Evolutionary conservation across 1,140 invertebrate species (phyloP), one percentile per base, ranked within the genome.

Genomic region (Drosophila lacertosa): DNA sequence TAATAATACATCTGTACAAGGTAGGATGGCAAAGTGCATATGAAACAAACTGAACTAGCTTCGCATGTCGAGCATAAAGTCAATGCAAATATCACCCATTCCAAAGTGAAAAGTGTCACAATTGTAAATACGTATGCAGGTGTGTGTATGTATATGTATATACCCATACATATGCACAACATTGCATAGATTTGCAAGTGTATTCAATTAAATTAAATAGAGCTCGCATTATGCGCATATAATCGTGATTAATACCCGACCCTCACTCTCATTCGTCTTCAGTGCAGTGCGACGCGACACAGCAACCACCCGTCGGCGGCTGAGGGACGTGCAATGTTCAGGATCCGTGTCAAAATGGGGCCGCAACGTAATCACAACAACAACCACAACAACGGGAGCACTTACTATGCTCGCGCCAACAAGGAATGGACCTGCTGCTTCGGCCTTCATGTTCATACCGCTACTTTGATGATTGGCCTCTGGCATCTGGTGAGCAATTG

Each of bases 391-490:
- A 70, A 37, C 44, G 60, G 22, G 29, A 60, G 29, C 16, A 55
- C 24, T 29, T 63, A 24, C 33, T 44, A 53, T 44, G 53, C n/a
- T 0, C 69, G 77, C 18, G 93, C 93, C 72, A 94, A 93, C 62
- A 91, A 91, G 74, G 95, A 95, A 84, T 96, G 95, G 94, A 93
- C 93, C 62, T 97, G 95, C 91, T 96, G 94, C 83, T 95, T 96
- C 77, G 97, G 96, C 84, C 93, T 96, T 26, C 96, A 97, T 93
- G 96, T 97, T 11, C 93, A 95, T 64, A 97, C 96, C 32, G 96
- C 95, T 18, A 96, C 96, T 9, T 94, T 97, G 50, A 92, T 96
- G 60, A 93, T 97, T 62, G 96, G 96, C 80, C 92, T 96, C 80
- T 96, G 95, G 94, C 95, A 96, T 91, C 92, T 96, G 94, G 96